Conservation (phyloP, 2,888 invertebrate species). For the Eupithecia exiguata region DNA sequence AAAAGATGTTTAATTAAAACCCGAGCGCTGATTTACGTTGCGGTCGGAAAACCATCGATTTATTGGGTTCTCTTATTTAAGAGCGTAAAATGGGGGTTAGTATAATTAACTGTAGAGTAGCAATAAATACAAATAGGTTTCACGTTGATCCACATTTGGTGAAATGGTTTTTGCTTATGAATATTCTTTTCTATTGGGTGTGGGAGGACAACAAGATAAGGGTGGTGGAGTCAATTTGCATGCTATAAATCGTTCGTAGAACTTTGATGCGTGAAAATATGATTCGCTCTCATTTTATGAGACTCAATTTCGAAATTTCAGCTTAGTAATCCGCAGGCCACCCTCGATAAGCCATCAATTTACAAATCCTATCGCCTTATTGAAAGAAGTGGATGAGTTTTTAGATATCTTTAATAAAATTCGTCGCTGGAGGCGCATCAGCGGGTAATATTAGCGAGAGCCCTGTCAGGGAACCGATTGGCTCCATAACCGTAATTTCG, state of each 20-base stretch:
- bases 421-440: conserved; percentile 46
- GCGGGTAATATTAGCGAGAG: conserved; percentile 51
- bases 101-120: not conserved
- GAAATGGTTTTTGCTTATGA: not conserved
- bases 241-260: conserved; percentile 27
- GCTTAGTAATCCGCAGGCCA: conserved; percentile 35
- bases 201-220: conserved; percentile 1
- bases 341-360: conserved; percentile 51
- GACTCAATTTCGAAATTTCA: conserved; percentile 39
- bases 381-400: conserved; percentile 57
- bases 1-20: conserved; percentile 47
- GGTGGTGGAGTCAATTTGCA: conserved; percentile 22
- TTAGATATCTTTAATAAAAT: conserved; percentile 59
- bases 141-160: not conserved
- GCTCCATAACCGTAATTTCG: conserved; percentile 71
- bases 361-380: conserved; percentile 54
- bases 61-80: conserved; percentile 29
- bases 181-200: not conserved
- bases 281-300: conserved; percentile 34
- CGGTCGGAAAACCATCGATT: conserved; percentile 42
- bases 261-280: conserved; percentile 34
- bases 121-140: not conserved
- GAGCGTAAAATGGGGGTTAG: not conserved
- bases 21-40: conserved; percentile 42
- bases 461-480: conserved; percentile 61